Evolutionary conservation across 2,113 vertebrate species (phyloP).

Genomic region (Tyrannus savana): DNA sequence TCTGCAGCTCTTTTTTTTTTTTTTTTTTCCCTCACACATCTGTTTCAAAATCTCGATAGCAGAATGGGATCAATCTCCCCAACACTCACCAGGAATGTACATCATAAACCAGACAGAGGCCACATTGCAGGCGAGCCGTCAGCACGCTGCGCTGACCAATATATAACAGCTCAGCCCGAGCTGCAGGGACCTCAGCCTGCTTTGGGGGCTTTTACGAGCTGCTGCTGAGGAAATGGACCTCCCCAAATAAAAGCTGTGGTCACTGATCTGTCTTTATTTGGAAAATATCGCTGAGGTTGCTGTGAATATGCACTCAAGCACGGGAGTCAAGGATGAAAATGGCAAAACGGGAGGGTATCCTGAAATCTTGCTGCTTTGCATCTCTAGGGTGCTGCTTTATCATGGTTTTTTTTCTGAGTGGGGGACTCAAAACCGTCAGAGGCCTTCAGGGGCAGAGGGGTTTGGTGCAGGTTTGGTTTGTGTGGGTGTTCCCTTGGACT

Average conservation of each 20-base stretch:
- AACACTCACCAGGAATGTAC: constrained; percentile 67
- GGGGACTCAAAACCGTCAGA: background rate
- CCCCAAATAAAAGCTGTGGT: background rate
- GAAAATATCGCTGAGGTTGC: background rate
- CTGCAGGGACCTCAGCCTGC: background rate
- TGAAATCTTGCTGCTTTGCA: background rate
- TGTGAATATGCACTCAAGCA: background rate
- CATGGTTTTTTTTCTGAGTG: background rate
- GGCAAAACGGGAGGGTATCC: background rate
- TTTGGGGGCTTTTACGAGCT: constrained; percentile 13
- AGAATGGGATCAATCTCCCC: constrained; percentile 62
- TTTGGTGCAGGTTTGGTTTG: background rate
- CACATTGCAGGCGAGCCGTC: constrained; percentile 63
- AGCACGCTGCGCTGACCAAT: background rate
- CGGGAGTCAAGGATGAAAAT: background rate
- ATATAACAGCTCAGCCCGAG: background rate
- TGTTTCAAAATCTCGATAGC: constrained; percentile 53
- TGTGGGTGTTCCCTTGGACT: background rate
- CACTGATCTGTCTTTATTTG: background rate
- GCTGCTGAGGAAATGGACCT: background rate
- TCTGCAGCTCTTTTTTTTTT: background rate
- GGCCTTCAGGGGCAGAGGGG: background rate
- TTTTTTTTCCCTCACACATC: background rate
- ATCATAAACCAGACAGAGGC: constrained; percentile 62
- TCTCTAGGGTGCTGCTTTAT: background rate